phyloP scores from a whole-genome alignment of 2,888 invertebrate species.

The Neria commutata region DNA sequence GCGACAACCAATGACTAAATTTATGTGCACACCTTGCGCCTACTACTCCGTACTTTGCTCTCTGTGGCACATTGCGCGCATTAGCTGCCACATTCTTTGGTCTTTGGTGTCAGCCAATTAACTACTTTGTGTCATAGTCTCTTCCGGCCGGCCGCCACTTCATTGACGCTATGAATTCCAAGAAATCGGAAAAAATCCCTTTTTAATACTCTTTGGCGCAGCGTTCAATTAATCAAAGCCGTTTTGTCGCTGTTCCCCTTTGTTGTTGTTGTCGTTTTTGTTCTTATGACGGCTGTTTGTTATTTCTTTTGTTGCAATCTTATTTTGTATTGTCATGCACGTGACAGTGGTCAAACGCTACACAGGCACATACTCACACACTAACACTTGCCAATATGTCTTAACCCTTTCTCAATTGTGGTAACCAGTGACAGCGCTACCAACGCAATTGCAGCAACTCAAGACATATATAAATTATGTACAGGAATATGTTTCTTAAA shows the following conservation, averaged over 20 bases:
- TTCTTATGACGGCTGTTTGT: background rate
- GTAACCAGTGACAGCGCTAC: too few species aligned
- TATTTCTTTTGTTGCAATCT: background rate
- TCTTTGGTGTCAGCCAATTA: background rate
- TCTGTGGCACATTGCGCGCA: too few species aligned
- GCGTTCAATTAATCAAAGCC: constrained; percentile 4
- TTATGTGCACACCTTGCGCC: too few species aligned
- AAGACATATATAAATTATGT: too few species aligned
- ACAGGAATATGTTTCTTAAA: too few species aligned
- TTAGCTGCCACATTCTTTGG: too few species aligned
- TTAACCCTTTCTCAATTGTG: too few species aligned
- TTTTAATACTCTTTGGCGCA: background rate
- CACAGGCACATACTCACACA: background rate
- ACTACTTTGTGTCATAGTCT: background rate
- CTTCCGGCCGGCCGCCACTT: too few species aligned
- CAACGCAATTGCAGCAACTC: too few species aligned
- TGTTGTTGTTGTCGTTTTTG: background rate
- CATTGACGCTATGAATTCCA: background rate
- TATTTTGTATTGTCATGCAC: background rate
- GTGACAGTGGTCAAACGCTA: background rate
- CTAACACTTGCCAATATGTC: too few species aligned
- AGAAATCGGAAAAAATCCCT: background rate
- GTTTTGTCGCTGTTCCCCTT: background rate
- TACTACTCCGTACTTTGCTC: too few species aligned
- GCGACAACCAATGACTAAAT: too few species aligned